Conservation (phyloP, 2,113 vertebrate species). For the Parus major region DNA sequence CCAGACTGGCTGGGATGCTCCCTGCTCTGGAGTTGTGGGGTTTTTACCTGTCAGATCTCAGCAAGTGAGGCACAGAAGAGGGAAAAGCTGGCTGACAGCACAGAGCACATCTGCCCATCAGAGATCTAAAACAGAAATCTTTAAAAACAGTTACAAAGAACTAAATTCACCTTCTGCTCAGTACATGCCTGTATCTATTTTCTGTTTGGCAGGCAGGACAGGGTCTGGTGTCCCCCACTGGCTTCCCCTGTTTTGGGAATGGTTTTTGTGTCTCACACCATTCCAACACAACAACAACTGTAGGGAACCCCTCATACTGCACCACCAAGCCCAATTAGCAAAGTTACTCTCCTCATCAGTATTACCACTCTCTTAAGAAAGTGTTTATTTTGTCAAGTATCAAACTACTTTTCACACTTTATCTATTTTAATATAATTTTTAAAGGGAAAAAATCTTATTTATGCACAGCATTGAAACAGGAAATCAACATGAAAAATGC, state of each 20-base stretch:
- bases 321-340: not conserved
- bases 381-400: not conserved
- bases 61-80: slow-evolving; percentile 11
- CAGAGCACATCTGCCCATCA: not conserved
- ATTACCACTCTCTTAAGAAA: not conserved
- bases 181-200: not conserved
- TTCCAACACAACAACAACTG: not conserved
- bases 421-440: not conserved
- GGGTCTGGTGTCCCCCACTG: not conserved
- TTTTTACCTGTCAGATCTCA: not conserved
- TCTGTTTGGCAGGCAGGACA: not conserved
- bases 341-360: not conserved
- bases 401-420: not conserved
- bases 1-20: not conserved
- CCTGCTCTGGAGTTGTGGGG: not conserved
- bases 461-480: not conserved
- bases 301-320: not conserved
- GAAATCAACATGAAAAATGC: not conserved
- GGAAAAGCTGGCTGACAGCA: not conserved
- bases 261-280: not conserved
- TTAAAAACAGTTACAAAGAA: not conserved
- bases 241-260: not conserved
- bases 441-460: not conserved
- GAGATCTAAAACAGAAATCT: not conserved
- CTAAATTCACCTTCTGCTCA: not conserved